Base-by-base conservation (phyloP, 2,888 invertebrate species). In the Patella pellucida region DNA sequence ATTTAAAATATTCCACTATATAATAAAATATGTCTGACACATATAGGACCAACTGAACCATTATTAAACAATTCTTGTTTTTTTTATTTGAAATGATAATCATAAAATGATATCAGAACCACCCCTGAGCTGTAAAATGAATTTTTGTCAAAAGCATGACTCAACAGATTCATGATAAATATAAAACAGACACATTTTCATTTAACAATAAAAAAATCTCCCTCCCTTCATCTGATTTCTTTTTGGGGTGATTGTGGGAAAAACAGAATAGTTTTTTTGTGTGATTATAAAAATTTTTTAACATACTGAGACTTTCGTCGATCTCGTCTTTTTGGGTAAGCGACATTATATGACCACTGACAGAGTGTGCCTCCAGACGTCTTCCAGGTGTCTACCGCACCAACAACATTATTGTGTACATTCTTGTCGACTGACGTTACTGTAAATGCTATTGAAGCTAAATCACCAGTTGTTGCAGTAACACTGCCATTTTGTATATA, bases 301-400 rank as follows among this genome's bases (percentile, higher is more conserved):
- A 71, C 69, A 52, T 75, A 75, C 75, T 11, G 2, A 5, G 68
- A 50, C 50, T 67, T 67, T 19, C 68, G 9, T 31, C 71, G 51
- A 31, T 77, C 68, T 50, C 50, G 19, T 72, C 77, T 74, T 23
- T 27, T 15, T 0, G 77, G 77, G 27, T 69, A 74, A 7, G 16
- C 15, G 9, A 68, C 69, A 69, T 77, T 71, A 31, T 41, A 71
- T 15, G 72, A 69, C 68, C 69, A 68, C 27, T 77, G 77, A 62
- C 77, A 77, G 11, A 77, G 50, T 50, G 41, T 67, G 7, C 77
- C 77, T 16, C 71, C 77, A 11, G 75, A 27, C 0, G 62, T 31
- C 12, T 52, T 68, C 77, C 77, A 77, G 9, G 16, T 68, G 50
- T 77, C 77, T 15, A 7, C 11, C 15, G 62, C 50, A 19, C 50